phyloP scores from a whole-genome alignment of 1,140 invertebrate genomes.

The Aethina tumida region DNA sequence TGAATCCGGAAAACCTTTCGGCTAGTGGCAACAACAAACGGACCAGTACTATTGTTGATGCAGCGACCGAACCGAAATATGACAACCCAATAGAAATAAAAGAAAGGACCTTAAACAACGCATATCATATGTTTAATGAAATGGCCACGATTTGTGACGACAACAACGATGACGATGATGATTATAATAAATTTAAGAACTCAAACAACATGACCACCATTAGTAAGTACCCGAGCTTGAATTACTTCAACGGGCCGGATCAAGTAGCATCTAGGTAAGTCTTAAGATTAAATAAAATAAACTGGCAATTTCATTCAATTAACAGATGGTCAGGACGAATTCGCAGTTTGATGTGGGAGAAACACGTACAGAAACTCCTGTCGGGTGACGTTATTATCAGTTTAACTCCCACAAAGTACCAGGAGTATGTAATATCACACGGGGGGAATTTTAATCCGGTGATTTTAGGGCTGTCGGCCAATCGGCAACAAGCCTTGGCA shows the following conservation, averaged over 20 bases:
- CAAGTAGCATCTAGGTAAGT: too few species aligned
- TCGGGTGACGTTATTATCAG: conserved; percentile 20
- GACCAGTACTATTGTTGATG: too few species aligned
- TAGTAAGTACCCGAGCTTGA: too few species aligned
- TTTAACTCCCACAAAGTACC: conserved; percentile 15
- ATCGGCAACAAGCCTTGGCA: conserved; percentile 25
- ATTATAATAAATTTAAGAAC: conserved; percentile 3
- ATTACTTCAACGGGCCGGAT: too few species aligned
- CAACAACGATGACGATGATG: conserved; percentile 7
- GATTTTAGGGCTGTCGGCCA: conserved; percentile 22
- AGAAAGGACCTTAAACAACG: conserved; percentile 12
- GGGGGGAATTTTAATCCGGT: conserved; percentile 29
- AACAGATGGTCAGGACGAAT: too few species aligned
- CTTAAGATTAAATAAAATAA: too few species aligned
- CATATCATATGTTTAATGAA: conserved; percentile 13
- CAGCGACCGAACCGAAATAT: conserved; percentile 3
- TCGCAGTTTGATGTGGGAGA: too few species aligned
- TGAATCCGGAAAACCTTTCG: too few species aligned
- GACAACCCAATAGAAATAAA: too few species aligned
- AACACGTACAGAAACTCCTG: conserved; percentile 17
- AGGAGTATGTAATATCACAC: conserved; percentile 19
- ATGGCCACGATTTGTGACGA: conserved; percentile 9
- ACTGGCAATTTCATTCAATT: too few species aligned
- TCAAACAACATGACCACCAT: too few species aligned
- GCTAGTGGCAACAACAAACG: too few species aligned